A percentile compares a stretch with the other conserved stretches of the same genome.
Evolutionary conservation across 2,113 vertebrate species (phyloP).

Genomic region (Prolemur simus): DNA sequence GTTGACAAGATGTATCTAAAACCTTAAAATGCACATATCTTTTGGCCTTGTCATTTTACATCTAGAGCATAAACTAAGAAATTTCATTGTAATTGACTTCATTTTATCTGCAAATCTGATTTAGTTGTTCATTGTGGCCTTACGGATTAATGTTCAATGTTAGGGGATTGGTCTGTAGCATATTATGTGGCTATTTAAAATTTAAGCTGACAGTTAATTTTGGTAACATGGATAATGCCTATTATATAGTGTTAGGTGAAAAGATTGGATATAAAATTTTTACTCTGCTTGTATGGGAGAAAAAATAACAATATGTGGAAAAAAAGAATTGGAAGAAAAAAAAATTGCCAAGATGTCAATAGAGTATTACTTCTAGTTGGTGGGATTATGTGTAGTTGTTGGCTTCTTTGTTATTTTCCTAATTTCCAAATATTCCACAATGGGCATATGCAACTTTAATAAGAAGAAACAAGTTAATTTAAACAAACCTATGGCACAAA

Average conservation of each 20-base stretch:
- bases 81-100: background rate
- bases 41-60: background rate
- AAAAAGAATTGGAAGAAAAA: background rate
- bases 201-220: background rate
- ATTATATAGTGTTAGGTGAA: background rate
- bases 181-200: constrained; percentile 7
- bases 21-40: background rate
- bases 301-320: background rate
- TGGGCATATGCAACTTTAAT: background rate
- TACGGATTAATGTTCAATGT: background rate
- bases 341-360: background rate
- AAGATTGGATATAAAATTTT: background rate
- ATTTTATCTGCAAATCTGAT: background rate
- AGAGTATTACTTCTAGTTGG: background rate
- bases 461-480: constrained; percentile 17
- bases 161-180: background rate
- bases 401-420: background rate
- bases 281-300: background rate
- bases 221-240: background rate
- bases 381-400: background rate
- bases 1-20: background rate
- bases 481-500: background rate
- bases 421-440: background rate
- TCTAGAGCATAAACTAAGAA: background rate
- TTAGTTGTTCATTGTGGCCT: background rate